Evolutionary conservation across 2,113 vertebrate species (phyloP), one percentile per base, ranked within the genome.

Genomic region (Pitta sordida): DNA sequence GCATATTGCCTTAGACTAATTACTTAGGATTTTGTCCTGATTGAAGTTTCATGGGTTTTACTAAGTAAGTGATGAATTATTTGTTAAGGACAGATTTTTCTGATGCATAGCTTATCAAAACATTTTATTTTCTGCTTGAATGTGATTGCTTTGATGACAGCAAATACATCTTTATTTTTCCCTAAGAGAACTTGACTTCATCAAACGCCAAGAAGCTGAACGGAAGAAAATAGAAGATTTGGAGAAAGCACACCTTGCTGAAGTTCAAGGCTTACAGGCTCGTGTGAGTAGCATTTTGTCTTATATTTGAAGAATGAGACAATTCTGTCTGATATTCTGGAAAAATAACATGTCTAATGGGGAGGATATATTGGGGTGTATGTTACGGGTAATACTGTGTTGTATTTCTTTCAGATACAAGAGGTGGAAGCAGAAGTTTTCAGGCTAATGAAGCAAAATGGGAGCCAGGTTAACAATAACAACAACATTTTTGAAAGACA

Each of bases 401-500:
- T 86, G 7, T 69, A 30, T 91, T 90, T 93, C 62, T 96, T 86
- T 76, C 97, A 99, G 99, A 99, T 99, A 86, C 97, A 98, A 95
- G 97, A 98, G 62, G 97, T 99, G 91, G 99, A 99, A 97, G 97
- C 98, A 0, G 99, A 99, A 95, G 98, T 99, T 75, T 98, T 99
- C 98, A 98, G 98, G 92, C 98, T 99, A 79, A 98, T 99, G 97
- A 99, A 99, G 94, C 99, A 99, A 96, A 99, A 99, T 6, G 98
- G 98, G 67, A 98, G 98, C 94, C 99, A 99, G 91, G 98, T 99
- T 62, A 99, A 99, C 96, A 99, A 99, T 81, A 99, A 99, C 97
- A 99, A 99, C 97, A 99, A 99, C 88, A 99, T 98, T 36, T 98
- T 98, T 52, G 98, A 99, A 96, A 98, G 98, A 84, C 97, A 97